Conservation (phyloP, 2,113 vertebrate species). For the Solenodon paradoxus region DNA sequence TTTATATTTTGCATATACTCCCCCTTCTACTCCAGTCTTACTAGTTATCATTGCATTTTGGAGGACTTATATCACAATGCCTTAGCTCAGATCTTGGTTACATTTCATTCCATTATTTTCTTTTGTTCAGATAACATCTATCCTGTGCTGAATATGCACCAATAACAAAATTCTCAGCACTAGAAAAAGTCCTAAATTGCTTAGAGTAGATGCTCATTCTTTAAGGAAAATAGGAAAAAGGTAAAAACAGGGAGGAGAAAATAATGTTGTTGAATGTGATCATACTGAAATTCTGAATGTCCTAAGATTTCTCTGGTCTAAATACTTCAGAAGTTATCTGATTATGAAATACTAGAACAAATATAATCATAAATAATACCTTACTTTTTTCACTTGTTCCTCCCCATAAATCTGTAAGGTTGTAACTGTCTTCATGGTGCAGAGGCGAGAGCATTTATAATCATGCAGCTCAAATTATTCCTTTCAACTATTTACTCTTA, state of each 20-base stretch:
- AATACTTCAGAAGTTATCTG: neutral
- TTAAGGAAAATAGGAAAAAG: neutral
- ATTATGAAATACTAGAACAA: neutral
- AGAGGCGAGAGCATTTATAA: neutral
- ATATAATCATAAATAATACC: neutral
- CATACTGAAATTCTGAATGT: neutral
- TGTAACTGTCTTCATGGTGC: neutral
- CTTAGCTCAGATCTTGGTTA: neutral
- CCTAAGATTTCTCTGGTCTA: neutral
- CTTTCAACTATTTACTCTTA: neutral
- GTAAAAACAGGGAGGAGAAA: neutral
- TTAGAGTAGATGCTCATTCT: neutral
- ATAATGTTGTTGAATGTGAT: neutral
- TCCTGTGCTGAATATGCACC: neutral
- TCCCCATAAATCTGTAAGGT: neutral
- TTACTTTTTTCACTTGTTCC: neutral
- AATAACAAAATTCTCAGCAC: neutral
- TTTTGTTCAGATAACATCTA: too few species aligned
- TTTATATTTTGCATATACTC: accelerated
- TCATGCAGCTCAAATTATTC: neutral
- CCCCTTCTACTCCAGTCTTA: neutral
- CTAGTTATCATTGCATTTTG: neutral
- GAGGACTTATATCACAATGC: neutral
- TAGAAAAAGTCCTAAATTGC: neutral
- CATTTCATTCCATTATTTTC: too few species aligned